Evolutionary conservation across 2,888 invertebrate species (phyloP).

Genomic region (Calliphora vomitoria): DNA sequence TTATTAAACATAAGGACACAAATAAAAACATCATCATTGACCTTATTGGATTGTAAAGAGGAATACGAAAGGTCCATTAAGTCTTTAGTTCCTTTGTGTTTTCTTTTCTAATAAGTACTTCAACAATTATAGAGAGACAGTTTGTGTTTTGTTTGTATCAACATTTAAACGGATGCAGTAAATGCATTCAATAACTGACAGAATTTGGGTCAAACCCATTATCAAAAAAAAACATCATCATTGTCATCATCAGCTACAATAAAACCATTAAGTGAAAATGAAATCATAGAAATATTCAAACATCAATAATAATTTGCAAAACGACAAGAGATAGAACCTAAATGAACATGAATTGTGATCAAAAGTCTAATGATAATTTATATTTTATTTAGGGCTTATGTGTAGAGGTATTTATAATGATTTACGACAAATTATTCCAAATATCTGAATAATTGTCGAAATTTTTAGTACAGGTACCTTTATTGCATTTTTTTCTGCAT

Average conservation of each 20-base stretch:
- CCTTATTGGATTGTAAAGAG: constrained; percentile 54
- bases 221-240: constrained; percentile 54
- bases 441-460: no score
- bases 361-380: constrained; percentile 3
- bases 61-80: constrained; percentile 39
- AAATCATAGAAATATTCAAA: constrained; percentile 66
- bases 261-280: constrained; percentile 54
- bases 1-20: constrained; percentile 43
- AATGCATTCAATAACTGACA: constrained; percentile 27
- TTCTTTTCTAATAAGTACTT: constrained; percentile 38
- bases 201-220: constrained; percentile 67
- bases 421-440: no score
- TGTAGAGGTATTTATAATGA: no score
- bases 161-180: constrained; percentile 58
- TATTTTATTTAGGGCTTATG: neutral
- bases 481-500: no score
- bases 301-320: constrained; percentile 45
- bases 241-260: constrained; percentile 54
- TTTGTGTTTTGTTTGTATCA: constrained; percentile 42
- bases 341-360: constrained; percentile 23
- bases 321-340: neutral
- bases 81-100: constrained; percentile 17
- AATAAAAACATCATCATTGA: constrained; percentile 46
- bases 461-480: no score
- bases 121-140: constrained; percentile 33